These are phyloP conservation scores for Bellardia pandia DNA, from an alignment of 2,888 invertebrate genomes.

Conservation along the genomic window DNA sequence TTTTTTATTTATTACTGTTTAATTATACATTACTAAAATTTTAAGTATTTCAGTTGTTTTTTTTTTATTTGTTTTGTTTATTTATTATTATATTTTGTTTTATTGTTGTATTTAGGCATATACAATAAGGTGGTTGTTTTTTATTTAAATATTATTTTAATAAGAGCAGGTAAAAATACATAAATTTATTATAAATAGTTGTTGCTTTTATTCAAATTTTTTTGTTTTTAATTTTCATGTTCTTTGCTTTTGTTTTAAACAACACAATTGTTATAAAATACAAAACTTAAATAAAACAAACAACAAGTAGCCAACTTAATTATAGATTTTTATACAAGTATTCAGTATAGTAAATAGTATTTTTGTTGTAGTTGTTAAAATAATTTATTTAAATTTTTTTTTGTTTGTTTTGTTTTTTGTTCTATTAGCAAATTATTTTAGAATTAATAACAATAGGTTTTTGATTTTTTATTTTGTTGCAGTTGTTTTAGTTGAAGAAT, in stretches of 20 bases:
- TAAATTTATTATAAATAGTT: slow-evolving; percentile 73
- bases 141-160: slow-evolving; percentile 18
- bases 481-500: too few species aligned
- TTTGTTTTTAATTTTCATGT: not conserved
- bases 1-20: slow-evolving; percentile 47
- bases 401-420: slow-evolving; percentile 37
- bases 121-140: slow-evolving; percentile 80
- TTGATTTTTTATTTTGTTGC: slow-evolving; percentile 37
- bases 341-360: slow-evolving; percentile 42
- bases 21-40: slow-evolving; percentile 65
- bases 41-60: slow-evolving; percentile 54
- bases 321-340: slow-evolving; percentile 36
- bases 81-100: slow-evolving; percentile 63
- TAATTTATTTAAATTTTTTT: not conserved
- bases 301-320: slow-evolving; percentile 66
- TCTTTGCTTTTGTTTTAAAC: slow-evolving; percentile 49
- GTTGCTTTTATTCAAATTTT: slow-evolving; percentile 31
- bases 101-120: slow-evolving; percentile 76
- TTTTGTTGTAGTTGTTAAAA: slow-evolving; percentile 22
- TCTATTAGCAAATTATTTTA: slow-evolving; percentile 64
- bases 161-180: slow-evolving; percentile 80
- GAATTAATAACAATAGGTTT: slow-evolving; percentile 64
- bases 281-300: slow-evolving; percentile 54
- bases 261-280: slow-evolving; percentile 37
- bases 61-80: slow-evolving; percentile 21